These are phyloP conservation scores for Clarias macrocephalus DNA, from an alignment of 2,113 vertebrate species.

Conservation along the genomic window DNA sequence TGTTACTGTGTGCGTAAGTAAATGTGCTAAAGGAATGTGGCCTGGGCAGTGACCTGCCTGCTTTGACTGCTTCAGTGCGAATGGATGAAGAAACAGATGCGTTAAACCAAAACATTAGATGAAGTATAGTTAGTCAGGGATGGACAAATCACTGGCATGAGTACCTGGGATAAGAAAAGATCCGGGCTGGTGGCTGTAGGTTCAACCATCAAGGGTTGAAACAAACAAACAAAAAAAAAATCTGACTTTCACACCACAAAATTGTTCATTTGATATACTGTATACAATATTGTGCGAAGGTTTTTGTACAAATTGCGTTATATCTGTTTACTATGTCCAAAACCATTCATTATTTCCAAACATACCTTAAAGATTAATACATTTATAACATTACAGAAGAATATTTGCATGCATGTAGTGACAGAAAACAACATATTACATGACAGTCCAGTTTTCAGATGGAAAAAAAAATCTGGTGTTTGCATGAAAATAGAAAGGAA, in stretches of 20 bases:
- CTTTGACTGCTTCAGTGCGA: neutral
- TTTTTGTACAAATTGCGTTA: no score
- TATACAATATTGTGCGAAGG: no score
- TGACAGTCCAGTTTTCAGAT: no score
- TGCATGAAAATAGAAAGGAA: no score
- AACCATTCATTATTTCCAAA: no score
- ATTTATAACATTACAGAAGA: no score
- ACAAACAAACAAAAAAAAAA: neutral
- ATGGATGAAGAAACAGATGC: slow-evolving; percentile 13
- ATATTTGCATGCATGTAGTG: no score
- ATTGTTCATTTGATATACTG: neutral
- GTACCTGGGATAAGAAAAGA: slow-evolving; percentile 1
- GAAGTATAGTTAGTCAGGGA: neutral
- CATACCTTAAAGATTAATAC: no score
- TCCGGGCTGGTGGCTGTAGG: neutral
- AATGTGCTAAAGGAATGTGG: slow-evolving; percentile 13
- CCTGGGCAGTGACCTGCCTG: slow-evolving; percentile 26
- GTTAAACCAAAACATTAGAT: neutral
- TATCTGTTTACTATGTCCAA: no score
- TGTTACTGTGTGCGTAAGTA: neutral
- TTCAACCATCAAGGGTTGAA: no score
- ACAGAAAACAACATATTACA: no score
- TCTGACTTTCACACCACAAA: neutral
- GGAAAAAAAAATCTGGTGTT: no score
- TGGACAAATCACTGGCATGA: neutral